Evolutionary conservation across 64 coral and sea anemone species (phyloP), one percentile per base, ranked within the genome.

Genomic region (Stichodactyla helianthus): DNA sequence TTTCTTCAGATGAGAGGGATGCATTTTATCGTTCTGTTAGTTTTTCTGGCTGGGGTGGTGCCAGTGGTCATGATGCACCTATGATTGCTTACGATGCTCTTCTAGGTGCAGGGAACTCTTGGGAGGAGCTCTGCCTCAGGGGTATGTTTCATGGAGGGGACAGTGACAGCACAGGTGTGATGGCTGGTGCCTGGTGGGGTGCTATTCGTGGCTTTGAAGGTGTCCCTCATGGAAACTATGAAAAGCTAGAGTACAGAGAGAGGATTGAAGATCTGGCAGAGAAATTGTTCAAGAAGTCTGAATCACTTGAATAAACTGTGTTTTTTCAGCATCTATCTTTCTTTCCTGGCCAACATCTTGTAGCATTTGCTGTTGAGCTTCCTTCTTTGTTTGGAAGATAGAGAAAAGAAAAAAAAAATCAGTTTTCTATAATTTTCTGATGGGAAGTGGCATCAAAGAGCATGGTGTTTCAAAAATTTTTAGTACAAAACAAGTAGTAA

Each of bases 21-120:
- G 86, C 44, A 6, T 99, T 99, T 64, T 99, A 99, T 61, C 88
- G 92, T 56, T 93, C 97, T 50, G 16, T 99, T 16, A 99, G 97
- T 87, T 99, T 53, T 52, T 61, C 27, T 28, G 97, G 97, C 0
- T 99, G 97, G 97, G 97, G 90, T 54, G 97, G 97, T 5, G 53
- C 97, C 1, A 99, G 97, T 53, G 97, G 97, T 10, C 97, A 99
- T 65, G 97, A 99, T 83, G 97, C 97, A 52, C 97, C 97, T 5
- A 99, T 99, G 93, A 99, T 99, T 83, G 97, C 97, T 23, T 99
- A 99, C 83, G 97, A 99, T 89, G 97, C 97, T 7, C 53, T 99
- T 35, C 88, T 95, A 7, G 91, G 97, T 27, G 90, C 97, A 10
- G 88, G 88, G 6, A 82, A 82, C 26, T 93, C 90, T 5, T 99